Evolutionary conservation across 2,797 vertebrate species (phyloP).

Genomic region (Lycodopsis pacificus): DNA sequence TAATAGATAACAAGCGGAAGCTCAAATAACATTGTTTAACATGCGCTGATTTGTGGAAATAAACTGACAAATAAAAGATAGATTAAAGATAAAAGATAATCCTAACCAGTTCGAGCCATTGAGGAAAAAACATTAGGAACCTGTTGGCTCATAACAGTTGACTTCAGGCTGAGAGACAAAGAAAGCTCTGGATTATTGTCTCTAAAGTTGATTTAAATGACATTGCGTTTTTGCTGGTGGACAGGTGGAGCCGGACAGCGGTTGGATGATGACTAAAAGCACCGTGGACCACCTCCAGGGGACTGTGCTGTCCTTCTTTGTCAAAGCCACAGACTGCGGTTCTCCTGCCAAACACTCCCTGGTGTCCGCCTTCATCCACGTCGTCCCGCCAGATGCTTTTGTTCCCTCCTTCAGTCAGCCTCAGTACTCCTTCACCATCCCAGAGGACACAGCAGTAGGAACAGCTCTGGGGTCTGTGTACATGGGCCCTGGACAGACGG

Average conservation of each 20-base stretch:
- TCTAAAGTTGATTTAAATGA: neutral
- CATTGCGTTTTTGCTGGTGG: conserved; percentile 12
- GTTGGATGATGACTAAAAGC: conserved; percentile 94
- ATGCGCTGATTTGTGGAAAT: neutral
- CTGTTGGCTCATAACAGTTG: neutral
- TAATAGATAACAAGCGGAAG: neutral
- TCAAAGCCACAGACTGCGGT: conserved; percentile 94
- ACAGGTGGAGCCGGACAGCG: conserved; percentile 90
- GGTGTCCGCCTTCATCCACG: conserved; percentile 93
- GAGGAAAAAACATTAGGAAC: neutral
- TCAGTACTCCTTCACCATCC: conserved; percentile 94
- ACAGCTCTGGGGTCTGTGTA: conserved; percentile 92
- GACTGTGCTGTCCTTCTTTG: conserved; percentile 92
- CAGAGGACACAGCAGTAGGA: conserved; percentile 92
- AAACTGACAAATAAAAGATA: neutral
- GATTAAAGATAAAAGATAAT: neutral
- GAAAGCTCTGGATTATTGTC: neutral
- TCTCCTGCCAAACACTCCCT: conserved; percentile 92
- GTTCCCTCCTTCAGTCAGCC: conserved; percentile 96
- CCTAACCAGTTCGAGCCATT: neutral
- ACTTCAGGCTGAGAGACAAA: neutral
- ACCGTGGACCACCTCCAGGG: conserved; percentile 93
- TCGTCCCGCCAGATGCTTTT: conserved; percentile 90
- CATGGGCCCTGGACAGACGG: conserved; percentile 85
- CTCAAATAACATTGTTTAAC: conserved; percentile 1